Conservation (phyloP, 2,797 vertebrate genomes). For the Chelonia mydas region DNA sequence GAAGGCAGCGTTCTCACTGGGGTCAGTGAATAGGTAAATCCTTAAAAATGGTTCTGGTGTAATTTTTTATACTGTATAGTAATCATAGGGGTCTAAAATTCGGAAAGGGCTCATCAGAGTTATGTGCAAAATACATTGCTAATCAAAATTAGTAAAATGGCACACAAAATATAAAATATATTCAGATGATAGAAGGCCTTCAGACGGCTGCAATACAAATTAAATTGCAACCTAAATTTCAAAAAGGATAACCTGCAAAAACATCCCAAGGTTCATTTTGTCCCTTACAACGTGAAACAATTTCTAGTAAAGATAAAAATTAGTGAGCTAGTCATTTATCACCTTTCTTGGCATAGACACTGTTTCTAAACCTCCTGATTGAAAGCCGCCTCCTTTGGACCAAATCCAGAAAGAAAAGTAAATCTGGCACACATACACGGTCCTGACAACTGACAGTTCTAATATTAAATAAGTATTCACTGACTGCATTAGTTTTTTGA, state of each 20-base stretch:
- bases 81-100: neutral
- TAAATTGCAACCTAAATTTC: constrained; percentile 53
- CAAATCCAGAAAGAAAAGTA: constrained; percentile 50
- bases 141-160: constrained; percentile 67
- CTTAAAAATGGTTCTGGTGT: constrained; percentile 40
- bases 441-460: constrained; percentile 67
- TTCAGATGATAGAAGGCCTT: neutral
- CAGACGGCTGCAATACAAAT: constrained; percentile 34
- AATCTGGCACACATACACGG: constrained; percentile 64
- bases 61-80: constrained; percentile 36
- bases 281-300: neutral
- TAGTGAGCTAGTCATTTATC: constrained; percentile 69
- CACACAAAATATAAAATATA: constrained; percentile 38
- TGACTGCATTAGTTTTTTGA: constrained; percentile 60
- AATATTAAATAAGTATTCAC: constrained; percentile 66
- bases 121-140: constrained; percentile 56
- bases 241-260: constrained; percentile 51
- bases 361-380: constrained; percentile 66
- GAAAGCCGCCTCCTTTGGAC: constrained; percentile 73
- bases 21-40: constrained; percentile 32
- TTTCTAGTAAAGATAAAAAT: constrained; percentile 73
- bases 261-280: neutral
- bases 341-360: constrained; percentile 70
- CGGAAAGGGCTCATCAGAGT: constrained; percentile 9
- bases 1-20: neutral